A percentile compares a stretch with the other conserved stretches of the same genome.
Evolutionary conservation across 2,888 invertebrate genomes (phyloP).

Genomic region (Cecidostiba fungosa): DNA sequence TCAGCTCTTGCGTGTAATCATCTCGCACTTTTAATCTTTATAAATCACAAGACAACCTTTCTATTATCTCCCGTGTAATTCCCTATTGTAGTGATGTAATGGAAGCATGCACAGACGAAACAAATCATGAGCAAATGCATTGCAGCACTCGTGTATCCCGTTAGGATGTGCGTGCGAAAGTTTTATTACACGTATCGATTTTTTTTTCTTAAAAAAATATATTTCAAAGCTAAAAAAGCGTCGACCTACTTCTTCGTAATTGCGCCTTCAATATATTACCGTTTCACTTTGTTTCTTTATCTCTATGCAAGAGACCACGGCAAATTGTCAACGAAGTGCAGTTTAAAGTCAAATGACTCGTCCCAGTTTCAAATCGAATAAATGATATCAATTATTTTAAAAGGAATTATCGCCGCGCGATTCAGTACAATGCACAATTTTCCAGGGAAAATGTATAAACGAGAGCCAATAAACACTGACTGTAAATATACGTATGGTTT

Average conservation of each 20-base stretch:
- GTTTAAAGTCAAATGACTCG: slow-evolving; percentile 13
- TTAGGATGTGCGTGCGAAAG: background rate
- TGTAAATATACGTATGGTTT: background rate
- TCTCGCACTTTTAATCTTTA: background rate
- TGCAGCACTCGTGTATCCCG: background rate
- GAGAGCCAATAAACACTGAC: background rate
- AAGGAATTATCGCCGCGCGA: background rate
- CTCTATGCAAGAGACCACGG: background rate
- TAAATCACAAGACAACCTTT: background rate
- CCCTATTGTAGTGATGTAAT: background rate
- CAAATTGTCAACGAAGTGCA: slow-evolving; percentile 1
- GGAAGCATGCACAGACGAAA: background rate
- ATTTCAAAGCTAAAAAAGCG: background rate
- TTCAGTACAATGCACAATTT: background rate
- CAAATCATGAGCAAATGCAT: background rate
- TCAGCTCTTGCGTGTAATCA: background rate
- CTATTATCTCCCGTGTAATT: background rate
- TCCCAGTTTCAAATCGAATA: slow-evolving; percentile 9
- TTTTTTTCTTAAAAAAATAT: slow-evolving; percentile 13
- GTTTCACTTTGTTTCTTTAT: background rate
- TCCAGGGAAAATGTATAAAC: background rate
- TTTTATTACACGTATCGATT: slow-evolving; percentile 14
- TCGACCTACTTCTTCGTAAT: background rate
- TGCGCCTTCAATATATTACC: background rate
- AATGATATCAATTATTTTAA: background rate